Percentiles rank a stretch among this genome's conserved stretches.
These are phyloP conservation scores for Chionoecetes opilio DNA, from an alignment of 1,140 invertebrate genomes.

Conservation along the genomic window DNA sequence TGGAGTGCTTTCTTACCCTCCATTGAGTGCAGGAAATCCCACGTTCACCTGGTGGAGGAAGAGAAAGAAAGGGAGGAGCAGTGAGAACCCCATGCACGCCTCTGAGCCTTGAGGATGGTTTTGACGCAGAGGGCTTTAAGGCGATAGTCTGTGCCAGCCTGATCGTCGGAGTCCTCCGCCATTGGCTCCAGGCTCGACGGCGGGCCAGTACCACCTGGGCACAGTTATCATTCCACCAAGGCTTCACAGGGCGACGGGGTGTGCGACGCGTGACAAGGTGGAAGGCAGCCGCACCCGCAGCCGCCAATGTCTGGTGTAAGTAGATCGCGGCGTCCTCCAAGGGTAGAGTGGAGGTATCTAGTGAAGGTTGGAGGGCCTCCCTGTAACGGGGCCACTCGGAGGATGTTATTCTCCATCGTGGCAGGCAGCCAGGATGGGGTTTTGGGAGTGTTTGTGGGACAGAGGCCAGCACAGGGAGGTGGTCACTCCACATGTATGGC, in stretches of 20 bases:
- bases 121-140: neutral
- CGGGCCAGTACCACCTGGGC: neutral
- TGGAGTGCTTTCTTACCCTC: no score
- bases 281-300: neutral
- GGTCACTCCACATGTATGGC: neutral
- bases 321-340: neutral
- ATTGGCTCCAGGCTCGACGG: neutral
- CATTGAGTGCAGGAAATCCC: no score
- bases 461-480: neutral
- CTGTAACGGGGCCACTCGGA: neutral
- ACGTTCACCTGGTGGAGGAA: no score
- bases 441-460: neutral
- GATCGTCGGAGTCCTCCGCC: neutral
- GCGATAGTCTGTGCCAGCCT: neutral
- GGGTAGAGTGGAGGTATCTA: neutral
- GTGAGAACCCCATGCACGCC: no score
- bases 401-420: neutral
- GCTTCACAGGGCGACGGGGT: no score
- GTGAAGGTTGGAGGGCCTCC: neutral
- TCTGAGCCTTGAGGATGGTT: neutral
- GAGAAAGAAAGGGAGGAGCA: no score
- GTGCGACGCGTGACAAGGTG: neutral
- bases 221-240: no score
- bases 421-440: neutral
- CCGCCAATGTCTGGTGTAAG: neutral